Evolutionary conservation across 2,888 invertebrate species (phyloP), one percentile per base, ranked within the genome.

Genomic region (Phaedon cochleariae): DNA sequence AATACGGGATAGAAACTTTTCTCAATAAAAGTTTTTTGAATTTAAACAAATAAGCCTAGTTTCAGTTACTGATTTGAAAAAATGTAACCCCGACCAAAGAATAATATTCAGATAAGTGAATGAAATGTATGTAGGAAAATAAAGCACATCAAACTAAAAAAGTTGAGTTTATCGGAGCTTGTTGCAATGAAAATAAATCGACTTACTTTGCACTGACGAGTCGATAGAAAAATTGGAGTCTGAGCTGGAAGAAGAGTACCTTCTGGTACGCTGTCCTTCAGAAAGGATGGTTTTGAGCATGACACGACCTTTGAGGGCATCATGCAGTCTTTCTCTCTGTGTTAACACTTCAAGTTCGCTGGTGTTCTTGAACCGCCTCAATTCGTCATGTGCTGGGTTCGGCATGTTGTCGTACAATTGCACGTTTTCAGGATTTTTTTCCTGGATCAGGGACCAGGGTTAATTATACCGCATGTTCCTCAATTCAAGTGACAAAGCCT

Each of bases 231-330:
- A 67, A 4, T 72, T 68, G 0, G 80, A 77, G 55, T 80, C 79
- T 3, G 81, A 80, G 62, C 78, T 78, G 21, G 80, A 79, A 29
- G 78, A 75, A 26, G 72, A 71, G 20, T 72, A 72, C 54, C 61
- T 67, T 49, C 67, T 65, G 52, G 66, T 70, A 6, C 70, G 71
- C 29, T 52, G 59, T 3, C 62, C 54, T 17, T 72, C 72, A 1
- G 78, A 74, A 18, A 84, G 74, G 22, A 83, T 79, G 26, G 75
- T 81, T 70, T 83, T 82, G 34, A 84, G 71, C 71, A 84, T 80
- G 1, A 81, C 81, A 55, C 82, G 72, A 4, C 88, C 88, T 74
- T 87, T 87, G 0, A 87, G 75, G 0, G 87, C 87, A 64, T 85
- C 83, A 55, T 85, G 85, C 48, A 89, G 77, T 69, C 86, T 84